Evolutionary conservation across 2,113 vertebrate species (phyloP).

Genomic region (Pipa parva): DNA sequence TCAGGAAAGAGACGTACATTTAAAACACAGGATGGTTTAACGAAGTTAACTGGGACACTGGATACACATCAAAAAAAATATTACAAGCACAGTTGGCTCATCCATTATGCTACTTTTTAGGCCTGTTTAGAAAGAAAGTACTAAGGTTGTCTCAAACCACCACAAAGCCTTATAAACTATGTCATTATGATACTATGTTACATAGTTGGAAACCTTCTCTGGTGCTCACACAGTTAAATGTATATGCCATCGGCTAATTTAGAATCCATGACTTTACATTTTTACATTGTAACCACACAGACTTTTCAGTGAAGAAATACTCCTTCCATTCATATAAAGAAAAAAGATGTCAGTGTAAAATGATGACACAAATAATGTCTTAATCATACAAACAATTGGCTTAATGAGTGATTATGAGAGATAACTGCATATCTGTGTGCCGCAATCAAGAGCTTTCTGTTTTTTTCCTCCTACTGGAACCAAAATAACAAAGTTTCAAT

Average conservation of each 20-base stretch:
- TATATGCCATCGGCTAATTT: not conserved
- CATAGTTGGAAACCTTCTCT: too few relatives aligned
- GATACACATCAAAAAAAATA: too few relatives aligned
- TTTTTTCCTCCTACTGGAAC: constrained; percentile 16
- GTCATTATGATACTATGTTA: too few relatives aligned
- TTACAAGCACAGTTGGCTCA: too few relatives aligned
- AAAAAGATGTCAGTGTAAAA: constrained; percentile 20
- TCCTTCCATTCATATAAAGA: not conserved
- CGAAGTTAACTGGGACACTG: too few relatives aligned
- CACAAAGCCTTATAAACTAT: too few relatives aligned
- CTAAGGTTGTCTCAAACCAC: too few relatives aligned
- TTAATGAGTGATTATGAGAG: constrained; percentile 37
- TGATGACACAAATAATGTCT: constrained; percentile 38
- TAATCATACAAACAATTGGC: constrained; percentile 41
- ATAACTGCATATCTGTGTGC: constrained; percentile 31
- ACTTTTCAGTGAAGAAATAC: constrained; percentile 21
- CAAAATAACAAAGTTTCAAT: constrained; percentile 36
- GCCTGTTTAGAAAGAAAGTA: too few relatives aligned
- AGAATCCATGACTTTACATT: not conserved
- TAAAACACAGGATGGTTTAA: too few relatives aligned
- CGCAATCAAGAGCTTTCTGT: constrained; percentile 39
- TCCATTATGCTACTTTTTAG: too few relatives aligned
- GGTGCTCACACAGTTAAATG: not conserved
- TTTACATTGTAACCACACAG: not conserved
- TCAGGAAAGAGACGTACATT: too few relatives aligned